phyloP scores from a whole-genome alignment of 2,888 invertebrate genomes.

The Eurytoma californica region DNA sequence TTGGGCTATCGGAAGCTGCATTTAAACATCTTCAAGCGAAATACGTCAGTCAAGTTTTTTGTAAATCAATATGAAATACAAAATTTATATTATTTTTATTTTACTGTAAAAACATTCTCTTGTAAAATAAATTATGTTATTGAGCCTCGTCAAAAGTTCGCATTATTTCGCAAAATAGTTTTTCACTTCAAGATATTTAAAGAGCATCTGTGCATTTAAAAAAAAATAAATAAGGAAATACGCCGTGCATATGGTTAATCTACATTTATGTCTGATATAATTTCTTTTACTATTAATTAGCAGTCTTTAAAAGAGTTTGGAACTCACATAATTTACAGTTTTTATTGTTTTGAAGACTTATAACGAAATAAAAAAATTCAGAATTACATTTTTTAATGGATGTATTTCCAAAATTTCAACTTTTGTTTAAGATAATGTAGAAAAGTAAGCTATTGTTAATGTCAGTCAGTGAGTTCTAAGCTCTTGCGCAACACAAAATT shows the following conservation, averaged over 20 bases:
- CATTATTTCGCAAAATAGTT: background rate
- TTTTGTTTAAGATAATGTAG: too few relatives aligned
- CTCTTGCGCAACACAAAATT: conserved; percentile 51
- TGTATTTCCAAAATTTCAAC: too few relatives aligned
- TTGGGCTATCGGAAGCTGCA: background rate
- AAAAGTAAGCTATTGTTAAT: conserved; percentile 18
- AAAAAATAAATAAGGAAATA: background rate
- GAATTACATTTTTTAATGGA: background rate
- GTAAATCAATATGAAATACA: too few relatives aligned
- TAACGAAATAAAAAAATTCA: conserved; percentile 10
- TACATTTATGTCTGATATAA: background rate
- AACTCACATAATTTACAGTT: conserved; percentile 43
- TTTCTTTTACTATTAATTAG: conserved; percentile 50
- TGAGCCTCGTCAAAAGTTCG: too few relatives aligned
- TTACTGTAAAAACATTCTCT: too few relatives aligned
- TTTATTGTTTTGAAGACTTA: background rate
- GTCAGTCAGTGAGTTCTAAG: conserved; percentile 60
- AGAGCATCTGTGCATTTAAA: background rate
- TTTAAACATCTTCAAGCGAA: conserved; percentile 37
- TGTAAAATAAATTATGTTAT: too few relatives aligned
- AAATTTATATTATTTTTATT: too few relatives aligned
- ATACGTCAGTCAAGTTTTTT: background rate
- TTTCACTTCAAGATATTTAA: conserved; percentile 39
- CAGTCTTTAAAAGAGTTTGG: conserved; percentile 64
- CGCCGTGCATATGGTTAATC: background rate